A percentile compares a stretch with the other conserved stretches of the same genome.
Conservation (phyloP, 92 coral and sea anemone species). For the Isaurus tuberculatus region DNA sequence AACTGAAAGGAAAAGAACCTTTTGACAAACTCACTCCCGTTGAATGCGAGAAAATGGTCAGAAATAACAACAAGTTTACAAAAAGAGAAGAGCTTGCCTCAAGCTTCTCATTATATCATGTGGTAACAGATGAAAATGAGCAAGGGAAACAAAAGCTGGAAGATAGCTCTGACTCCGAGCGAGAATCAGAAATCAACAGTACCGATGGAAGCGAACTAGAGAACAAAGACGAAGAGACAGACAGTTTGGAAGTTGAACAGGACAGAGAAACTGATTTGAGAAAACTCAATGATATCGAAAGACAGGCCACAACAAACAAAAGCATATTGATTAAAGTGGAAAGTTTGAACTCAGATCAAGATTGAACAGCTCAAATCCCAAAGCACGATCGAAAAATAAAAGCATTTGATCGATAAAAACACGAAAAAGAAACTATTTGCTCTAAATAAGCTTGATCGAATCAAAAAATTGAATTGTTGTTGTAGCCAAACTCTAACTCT, state of each 20-base stretch:
- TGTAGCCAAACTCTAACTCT: too few relatives aligned
- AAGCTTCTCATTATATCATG: background rate
- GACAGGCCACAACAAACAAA: background rate
- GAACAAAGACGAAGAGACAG: background rate
- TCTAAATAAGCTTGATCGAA: too few relatives aligned
- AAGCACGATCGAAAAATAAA: too few relatives aligned
- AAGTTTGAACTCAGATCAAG: background rate
- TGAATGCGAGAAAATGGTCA: slow-evolving; percentile 21
- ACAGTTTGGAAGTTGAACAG: background rate
- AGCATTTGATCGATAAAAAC: too few relatives aligned
- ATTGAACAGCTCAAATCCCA: background rate
- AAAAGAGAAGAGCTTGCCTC: background rate
- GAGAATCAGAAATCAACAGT: background rate
- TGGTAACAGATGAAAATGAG: background rate
- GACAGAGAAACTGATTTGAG: background rate
- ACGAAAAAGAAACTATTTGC: too few relatives aligned
- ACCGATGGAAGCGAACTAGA: background rate
- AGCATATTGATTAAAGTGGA: background rate
- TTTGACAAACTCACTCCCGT: slow-evolving; percentile 11
- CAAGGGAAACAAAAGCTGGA: background rate
- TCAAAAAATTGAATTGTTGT: too few relatives aligned
- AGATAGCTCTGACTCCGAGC: background rate
- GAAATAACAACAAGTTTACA: background rate
- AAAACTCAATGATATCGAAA: background rate
- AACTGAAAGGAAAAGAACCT: slow-evolving; percentile 1